Evolutionary conservation across 2,113 vertebrate species (phyloP), one percentile per base, ranked within the genome.

Genomic region (Sus scrofa): DNA sequence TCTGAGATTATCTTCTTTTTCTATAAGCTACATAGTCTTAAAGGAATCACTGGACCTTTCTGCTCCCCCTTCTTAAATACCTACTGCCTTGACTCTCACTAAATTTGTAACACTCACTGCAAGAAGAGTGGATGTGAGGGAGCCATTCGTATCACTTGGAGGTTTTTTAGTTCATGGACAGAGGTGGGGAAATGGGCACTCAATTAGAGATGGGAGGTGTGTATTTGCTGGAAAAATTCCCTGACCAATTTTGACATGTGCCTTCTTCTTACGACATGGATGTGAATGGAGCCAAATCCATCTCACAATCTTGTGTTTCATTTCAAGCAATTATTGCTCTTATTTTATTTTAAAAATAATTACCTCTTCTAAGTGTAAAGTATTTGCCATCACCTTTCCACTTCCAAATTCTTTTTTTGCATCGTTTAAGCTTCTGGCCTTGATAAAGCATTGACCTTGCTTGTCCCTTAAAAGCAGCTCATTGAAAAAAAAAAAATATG

Each of bases 311-410:
- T 26, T 14, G 34, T 89, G 44, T 89, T 70, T 95, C 22, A 81
- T 74, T 75, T 96, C 22, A 85, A 89, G 3, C 16, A 95, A 82
- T 44, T 70, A 39, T 71, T 94, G 7, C 30, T 52, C 60, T 87
- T 37, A 37, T 81, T 65, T 89, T 56, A 37, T 39, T 86, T 93
- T 81, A 52, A 77, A 58, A 87, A 67, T 68, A 54, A 67, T 79
- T 44, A 12, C 18, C 30, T 68, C 37, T 93, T 86, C 37, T 39
- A 14, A 44, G 14, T 75, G 12, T n/a, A n/a, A n/a, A n/a, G n/a
- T n/a, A n/a, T 52, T 77, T 83, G 30, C 18, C 3, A 22, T 93
- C 24, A 54, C 52, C 11, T 14, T 74, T 85, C 15, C 15, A 84
- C 27, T 60, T 87, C 32, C 67, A 32, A 93, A 52, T 94, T 84